Percentiles rank a stretch among this genome's conserved stretches.
Conservation (phyloP, 1,140 invertebrate species). For the Neodiprion pinetum region DNA sequence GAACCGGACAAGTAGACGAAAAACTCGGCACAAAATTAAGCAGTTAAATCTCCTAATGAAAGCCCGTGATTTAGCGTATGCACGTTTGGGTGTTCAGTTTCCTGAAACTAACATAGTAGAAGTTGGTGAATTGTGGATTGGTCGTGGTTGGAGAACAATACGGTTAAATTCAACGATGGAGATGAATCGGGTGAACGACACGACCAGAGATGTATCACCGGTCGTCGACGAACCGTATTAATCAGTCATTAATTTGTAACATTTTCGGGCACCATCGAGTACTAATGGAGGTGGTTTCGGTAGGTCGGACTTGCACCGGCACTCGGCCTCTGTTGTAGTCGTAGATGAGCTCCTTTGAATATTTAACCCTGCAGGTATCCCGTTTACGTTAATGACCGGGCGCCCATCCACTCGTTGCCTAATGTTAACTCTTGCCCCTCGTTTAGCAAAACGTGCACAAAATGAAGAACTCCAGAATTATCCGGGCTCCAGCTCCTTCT, state of each 20-base stretch:
- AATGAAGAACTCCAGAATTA: background rate
- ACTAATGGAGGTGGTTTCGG: conserved; percentile 38
- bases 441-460: background rate
- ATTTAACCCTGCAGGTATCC: conserved; percentile 6
- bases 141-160: too few relatives aligned
- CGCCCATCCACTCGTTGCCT: background rate
- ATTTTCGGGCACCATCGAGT: conserved; percentile 11
- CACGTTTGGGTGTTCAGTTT: too few relatives aligned
- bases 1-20: too few relatives aligned
- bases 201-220: too few relatives aligned
- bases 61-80: too few relatives aligned
- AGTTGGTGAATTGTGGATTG: too few relatives aligned
- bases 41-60: too few relatives aligned
- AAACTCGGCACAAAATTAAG: too few relatives aligned
- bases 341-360: conserved; percentile 14
- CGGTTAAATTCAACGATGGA: too few relatives aligned
- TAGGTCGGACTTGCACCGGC: conserved; percentile 27
- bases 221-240: conserved; percentile 25
- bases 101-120: too few relatives aligned
- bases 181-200: too few relatives aligned
- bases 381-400: conserved; percentile 15
- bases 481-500: background rate
- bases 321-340: background rate
- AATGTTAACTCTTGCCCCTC: conserved; percentile 13
- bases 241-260: conserved; percentile 26